These are phyloP conservation scores for Scylla paramamosain DNA, from an alignment of 1,140 invertebrate species.

Conservation along the genomic window DNA sequence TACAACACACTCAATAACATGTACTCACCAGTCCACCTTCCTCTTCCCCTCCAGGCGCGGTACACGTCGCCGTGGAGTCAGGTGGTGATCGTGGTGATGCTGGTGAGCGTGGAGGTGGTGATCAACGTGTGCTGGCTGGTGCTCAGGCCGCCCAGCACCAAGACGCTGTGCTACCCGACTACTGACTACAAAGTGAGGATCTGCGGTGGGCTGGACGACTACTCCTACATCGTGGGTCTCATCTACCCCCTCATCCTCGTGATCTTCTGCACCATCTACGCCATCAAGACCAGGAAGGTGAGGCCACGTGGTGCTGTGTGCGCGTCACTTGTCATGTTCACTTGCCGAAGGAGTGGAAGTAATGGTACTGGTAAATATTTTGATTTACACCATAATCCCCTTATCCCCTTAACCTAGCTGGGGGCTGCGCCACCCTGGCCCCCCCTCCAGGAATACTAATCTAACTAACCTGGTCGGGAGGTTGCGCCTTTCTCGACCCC, in stretches of 20 bases:
- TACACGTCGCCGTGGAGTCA: conserved; percentile 83
- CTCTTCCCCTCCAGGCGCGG: conserved; percentile 76
- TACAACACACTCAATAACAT: too few relatives aligned
- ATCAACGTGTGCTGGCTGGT: conserved; percentile 83
- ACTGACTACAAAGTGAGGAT: conserved; percentile 80
- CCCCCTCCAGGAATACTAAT: too few relatives aligned
- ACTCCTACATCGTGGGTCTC: conserved; percentile 83
- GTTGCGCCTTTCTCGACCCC: too few relatives aligned
- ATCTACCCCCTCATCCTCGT: conserved; percentile 84
- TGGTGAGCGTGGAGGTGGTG: conserved; percentile 82
- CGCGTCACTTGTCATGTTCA: too few relatives aligned
- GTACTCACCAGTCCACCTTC: background rate
- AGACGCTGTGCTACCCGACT: conserved; percentile 80
- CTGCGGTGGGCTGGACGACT: conserved; percentile 82
- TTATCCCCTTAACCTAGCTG: too few relatives aligned
- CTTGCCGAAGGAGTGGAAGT: too few relatives aligned
- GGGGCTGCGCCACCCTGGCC: too few relatives aligned
- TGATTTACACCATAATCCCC: too few relatives aligned
- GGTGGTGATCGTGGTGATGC: conserved; percentile 82
- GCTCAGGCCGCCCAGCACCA: conserved; percentile 80
- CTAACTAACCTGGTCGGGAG: too few relatives aligned
- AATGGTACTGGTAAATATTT: too few relatives aligned
- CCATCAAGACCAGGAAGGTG: conserved; percentile 86
- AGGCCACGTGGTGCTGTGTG: background rate
- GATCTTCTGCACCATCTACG: conserved; percentile 86